phyloP scores from a whole-genome alignment of 1,140 invertebrate genomes.

The Dinoponera quadriceps region DNA sequence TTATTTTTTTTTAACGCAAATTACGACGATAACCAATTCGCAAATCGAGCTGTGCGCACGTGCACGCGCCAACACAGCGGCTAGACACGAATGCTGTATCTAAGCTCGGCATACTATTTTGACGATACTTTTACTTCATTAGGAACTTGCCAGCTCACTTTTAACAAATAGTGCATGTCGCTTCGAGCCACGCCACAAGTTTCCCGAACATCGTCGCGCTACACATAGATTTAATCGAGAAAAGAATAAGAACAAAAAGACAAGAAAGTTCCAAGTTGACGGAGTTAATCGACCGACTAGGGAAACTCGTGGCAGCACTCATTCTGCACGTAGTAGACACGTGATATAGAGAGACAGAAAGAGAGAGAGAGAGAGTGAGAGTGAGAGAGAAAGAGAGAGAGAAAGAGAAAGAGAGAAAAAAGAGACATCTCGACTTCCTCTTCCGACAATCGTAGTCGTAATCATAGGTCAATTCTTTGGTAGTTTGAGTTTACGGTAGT shows the following conservation, averaged over 20 bases:
- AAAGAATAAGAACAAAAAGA: not conserved
- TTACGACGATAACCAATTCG: too few relatives aligned
- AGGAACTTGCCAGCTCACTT: conserved; percentile 85
- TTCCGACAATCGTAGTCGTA: conserved; percentile 11
- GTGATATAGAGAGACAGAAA: conserved; percentile 38
- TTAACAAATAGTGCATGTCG: conserved; percentile 85
- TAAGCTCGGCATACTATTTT: conserved; percentile 84
- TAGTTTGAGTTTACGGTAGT: conserved; percentile 31
- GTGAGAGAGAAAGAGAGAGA: too few relatives aligned
- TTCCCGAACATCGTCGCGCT: conserved; percentile 57
- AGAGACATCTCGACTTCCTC: conserved; percentile 30
- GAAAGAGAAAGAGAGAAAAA: not conserved
- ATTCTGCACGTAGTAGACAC: conserved; percentile 43
- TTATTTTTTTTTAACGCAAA: too few relatives aligned
- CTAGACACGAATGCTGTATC: conserved; percentile 85
- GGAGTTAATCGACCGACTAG: not conserved
- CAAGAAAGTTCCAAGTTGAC: not conserved
- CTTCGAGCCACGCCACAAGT: conserved; percentile 81
- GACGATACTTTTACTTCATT: conserved; percentile 83
- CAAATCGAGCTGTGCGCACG: not conserved
- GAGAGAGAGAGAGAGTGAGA: too few relatives aligned
- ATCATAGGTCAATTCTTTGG: conserved; percentile 19
- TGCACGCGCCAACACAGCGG: conserved; percentile 71
- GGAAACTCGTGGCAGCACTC: conserved; percentile 16
- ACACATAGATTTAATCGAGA: not conserved